Conservation (phyloP, 2,797 vertebrate species). For the Chelmon rostratus region DNA sequence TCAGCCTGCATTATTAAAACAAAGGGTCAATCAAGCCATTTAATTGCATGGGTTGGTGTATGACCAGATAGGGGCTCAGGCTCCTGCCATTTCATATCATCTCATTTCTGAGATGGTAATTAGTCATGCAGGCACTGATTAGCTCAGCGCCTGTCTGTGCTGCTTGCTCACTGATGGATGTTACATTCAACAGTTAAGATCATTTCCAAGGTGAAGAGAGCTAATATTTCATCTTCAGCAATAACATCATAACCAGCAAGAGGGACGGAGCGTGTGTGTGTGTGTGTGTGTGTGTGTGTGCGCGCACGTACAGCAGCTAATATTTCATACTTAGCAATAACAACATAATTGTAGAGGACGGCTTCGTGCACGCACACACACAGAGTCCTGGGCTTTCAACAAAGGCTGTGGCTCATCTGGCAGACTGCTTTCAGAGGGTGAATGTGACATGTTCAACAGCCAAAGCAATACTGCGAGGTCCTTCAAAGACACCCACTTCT, state of each 20-base stretch:
- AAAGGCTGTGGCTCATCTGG: conserved; percentile 54
- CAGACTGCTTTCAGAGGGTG: conserved; percentile 35
- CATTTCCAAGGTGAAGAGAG: conserved; percentile 81
- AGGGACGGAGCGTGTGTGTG: conserved; percentile 18
- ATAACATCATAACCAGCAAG: conserved; percentile 73
- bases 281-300: conserved; percentile 3
- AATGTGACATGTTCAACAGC: conserved; percentile 60
- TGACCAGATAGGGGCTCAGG: conserved; percentile 73
- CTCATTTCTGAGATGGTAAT: conserved; percentile 83
- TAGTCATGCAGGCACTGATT: conserved; percentile 85
- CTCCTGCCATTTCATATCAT: conserved; percentile 80
- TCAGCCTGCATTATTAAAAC: conserved; percentile 81
- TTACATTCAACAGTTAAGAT: conserved; percentile 79
- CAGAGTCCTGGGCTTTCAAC: conserved; percentile 19
- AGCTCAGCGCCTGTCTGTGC: conserved; percentile 75
- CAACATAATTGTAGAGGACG: conserved; percentile 69
- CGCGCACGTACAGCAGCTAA: conserved; percentile 43
- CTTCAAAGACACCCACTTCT: conserved; percentile 58
- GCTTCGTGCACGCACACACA: conserved; percentile 14
- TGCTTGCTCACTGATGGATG: conserved; percentile 81
- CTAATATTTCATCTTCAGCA: conserved; percentile 80
- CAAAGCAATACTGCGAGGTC: conserved; percentile 52
- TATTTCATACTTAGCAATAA: conserved; percentile 76
- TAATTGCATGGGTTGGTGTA: conserved; percentile 82
- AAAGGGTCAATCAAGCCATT: conserved; percentile 84